These are phyloP conservation scores for Nephrotoma flavescens DNA, from an alignment of 2,888 invertebrate genomes.

Conservation along the genomic window DNA sequence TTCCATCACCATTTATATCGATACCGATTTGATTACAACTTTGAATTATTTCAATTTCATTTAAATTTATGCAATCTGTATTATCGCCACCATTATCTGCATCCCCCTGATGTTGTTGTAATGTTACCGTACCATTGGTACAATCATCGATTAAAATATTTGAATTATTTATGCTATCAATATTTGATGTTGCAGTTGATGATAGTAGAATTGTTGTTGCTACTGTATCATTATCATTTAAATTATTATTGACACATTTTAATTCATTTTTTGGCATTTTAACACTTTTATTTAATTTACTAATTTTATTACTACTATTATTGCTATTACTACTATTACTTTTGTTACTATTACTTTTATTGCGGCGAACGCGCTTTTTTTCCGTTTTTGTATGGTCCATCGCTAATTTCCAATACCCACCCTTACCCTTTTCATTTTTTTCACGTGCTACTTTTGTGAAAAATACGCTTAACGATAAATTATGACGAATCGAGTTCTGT, in stretches of 20 bases:
- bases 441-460: conserved; percentile 29
- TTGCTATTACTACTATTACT: not conserved
- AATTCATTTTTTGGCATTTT: not conserved
- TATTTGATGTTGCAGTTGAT: not conserved
- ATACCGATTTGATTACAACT: not conserved
- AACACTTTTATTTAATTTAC: not conserved
- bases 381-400: conserved; percentile 28
- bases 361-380: conserved; percentile 24
- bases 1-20: conserved; percentile 1
- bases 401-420: conserved; percentile 31
- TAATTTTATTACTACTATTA: not conserved
- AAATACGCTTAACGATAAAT: conserved; percentile 28
- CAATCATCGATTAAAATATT: not conserved
- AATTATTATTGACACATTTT: not conserved
- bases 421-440: conserved; percentile 30
- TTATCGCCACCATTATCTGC: not conserved
- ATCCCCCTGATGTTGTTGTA: not conserved
- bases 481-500: conserved; percentile 31
- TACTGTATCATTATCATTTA: not conserved
- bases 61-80: not conserved
- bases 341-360: conserved; percentile 4
- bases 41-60: not conserved
- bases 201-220: not conserved
- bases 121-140: not conserved
- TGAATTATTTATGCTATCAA: not conserved